Evolutionary conservation across 1,140 invertebrate genomes (phyloP).

Genomic region (Calliopsis andreniformis): DNA sequence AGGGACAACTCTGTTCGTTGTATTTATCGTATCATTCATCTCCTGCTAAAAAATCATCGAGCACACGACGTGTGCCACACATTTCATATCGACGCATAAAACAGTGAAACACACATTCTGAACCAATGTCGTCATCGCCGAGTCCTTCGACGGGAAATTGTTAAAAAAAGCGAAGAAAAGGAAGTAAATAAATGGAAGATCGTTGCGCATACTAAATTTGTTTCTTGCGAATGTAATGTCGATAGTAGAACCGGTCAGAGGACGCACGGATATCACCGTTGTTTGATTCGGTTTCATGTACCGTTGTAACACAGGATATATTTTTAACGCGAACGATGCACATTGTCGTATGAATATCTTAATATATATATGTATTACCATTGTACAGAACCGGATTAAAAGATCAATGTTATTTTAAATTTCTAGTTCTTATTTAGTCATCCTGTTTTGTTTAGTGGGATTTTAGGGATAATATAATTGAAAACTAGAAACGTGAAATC

Average conservation of each 20-base stretch:
- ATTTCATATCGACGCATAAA: constrained; percentile 26
- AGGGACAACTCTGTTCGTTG: constrained; percentile 59
- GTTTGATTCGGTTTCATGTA: constrained; percentile 19
- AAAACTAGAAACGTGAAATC: no score
- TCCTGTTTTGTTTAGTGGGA: no score
- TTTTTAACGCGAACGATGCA: constrained; percentile 9
- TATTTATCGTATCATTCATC: constrained; percentile 51
- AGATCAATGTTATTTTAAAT: constrained; percentile 71
- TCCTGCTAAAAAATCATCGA: constrained; percentile 30
- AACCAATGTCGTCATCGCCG: not conserved
- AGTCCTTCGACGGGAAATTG: not conserved
- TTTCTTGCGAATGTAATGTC: not conserved
- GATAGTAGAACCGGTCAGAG: not conserved
- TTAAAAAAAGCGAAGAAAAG: no score
- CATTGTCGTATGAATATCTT: constrained; percentile 25
- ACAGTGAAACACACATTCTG: not conserved
- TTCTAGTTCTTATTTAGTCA: constrained; percentile 85
- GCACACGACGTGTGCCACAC: not conserved
- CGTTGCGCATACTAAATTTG: no score
- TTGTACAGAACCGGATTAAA: constrained; percentile 70
- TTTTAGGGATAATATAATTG: no score
- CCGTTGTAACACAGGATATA: constrained; percentile 11
- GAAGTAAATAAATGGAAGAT: no score
- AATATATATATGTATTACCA: constrained; percentile 42
- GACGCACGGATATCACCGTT: not conserved